phyloP scores from a whole-genome alignment of 1,140 invertebrate species.

The Sminthurinus signatus region DNA sequence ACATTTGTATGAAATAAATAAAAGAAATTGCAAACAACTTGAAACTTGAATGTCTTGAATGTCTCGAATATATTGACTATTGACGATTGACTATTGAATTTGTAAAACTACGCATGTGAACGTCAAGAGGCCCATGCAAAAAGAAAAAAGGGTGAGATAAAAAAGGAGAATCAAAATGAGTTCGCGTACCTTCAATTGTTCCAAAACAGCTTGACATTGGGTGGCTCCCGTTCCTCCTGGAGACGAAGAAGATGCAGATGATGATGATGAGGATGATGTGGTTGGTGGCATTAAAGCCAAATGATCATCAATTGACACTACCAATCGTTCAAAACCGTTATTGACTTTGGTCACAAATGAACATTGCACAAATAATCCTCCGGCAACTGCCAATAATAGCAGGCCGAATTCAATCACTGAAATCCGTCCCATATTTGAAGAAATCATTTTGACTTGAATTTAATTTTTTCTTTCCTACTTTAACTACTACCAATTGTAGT shows the following conservation, averaged over 20 bases:
- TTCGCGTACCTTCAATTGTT: conserved; percentile 38
- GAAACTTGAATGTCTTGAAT: no score
- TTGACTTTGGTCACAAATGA: conserved; percentile 38
- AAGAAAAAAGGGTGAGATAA: no score
- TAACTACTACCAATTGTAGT: no score
- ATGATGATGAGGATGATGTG: conserved; percentile 19
- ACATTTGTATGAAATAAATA: no score
- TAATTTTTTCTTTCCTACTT: neutral
- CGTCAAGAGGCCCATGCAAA: no score
- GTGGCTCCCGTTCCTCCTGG: conserved; percentile 10
- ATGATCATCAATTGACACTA: conserved; percentile 39
- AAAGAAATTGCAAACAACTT: no score
- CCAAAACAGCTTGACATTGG: conserved; percentile 39
- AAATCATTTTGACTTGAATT: neutral
- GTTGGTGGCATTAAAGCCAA: conserved; percentile 26
- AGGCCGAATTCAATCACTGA: conserved; percentile 6
- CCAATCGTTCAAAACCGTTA: conserved; percentile 36
- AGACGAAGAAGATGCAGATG: conserved; percentile 5
- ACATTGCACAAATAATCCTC: neutral
- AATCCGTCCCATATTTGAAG: neutral
- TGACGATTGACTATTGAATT: no score
- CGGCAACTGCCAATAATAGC: neutral
- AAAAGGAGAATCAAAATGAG: conserved; percentile 7
- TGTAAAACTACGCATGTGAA: no score
- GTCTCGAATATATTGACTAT: no score